Conservation (phyloP, 2,113 vertebrate species). For the Pteropus alecto region DNA sequence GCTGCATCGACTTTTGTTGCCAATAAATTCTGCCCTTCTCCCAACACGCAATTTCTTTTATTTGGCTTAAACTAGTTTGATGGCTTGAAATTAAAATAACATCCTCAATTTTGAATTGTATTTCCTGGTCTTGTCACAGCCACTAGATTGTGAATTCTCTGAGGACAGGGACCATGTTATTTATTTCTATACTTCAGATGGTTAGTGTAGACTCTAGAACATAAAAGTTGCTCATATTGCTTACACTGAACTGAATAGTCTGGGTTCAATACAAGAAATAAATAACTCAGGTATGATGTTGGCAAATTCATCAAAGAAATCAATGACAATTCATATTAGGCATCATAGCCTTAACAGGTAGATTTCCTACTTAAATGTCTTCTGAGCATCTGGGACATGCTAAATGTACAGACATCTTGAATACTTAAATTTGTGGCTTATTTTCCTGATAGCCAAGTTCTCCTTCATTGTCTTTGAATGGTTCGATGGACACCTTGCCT, state of each 20-base stretch:
- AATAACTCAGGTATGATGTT: not conserved
- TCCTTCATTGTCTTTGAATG: not conserved
- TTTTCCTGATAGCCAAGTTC: not conserved
- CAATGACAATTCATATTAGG: not conserved
- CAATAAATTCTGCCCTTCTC: not conserved
- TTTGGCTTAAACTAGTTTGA: not conserved
- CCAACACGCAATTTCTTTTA: not conserved
- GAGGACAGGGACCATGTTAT: not conserved
- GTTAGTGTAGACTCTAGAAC: not conserved
- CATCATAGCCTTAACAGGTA: not conserved
- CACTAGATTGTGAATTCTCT: not conserved
- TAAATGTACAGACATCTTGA: not conserved
- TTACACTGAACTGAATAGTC: not conserved
- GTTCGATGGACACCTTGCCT: not conserved
- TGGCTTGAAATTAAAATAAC: not conserved
- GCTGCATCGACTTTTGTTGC: not conserved
- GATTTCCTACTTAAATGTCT: not conserved
- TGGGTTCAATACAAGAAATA: not conserved
- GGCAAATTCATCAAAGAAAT: not conserved
- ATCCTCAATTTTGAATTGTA: not conserved
- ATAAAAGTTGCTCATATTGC: not conserved
- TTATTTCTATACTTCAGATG: not conserved
- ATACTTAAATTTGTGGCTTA: not conserved
- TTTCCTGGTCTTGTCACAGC: not conserved
- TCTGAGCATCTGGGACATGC: not conserved